Conservation (phyloP, 1,140 invertebrate species). For the Bombus difficillimus region DNA sequence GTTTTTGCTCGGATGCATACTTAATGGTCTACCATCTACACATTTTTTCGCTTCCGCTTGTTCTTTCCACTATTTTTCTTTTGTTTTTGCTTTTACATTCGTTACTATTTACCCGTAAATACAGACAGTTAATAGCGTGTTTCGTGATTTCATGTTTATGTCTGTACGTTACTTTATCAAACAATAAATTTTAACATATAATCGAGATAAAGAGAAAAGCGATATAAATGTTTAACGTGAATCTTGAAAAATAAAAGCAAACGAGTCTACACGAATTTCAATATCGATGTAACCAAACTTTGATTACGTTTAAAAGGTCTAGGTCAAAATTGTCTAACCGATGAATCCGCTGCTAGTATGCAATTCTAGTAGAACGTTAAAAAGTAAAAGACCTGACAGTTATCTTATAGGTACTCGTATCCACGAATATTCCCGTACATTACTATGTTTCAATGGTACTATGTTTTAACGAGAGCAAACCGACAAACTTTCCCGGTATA, state of each 20-base stretch:
- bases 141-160: not conserved
- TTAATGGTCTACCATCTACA: conserved; percentile 1
- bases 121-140: not conserved
- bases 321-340: not conserved
- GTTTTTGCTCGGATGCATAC: conserved; percentile 14
- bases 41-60: too few species aligned
- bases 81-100: not conserved
- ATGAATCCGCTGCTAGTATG: not conserved
- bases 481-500: not conserved
- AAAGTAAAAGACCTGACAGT: not conserved
- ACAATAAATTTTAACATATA: too few species aligned
- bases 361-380: not conserved
- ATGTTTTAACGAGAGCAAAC: too few species aligned
- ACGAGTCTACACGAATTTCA: too few species aligned
- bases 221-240: too few species aligned
- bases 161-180: not conserved
- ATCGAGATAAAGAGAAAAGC: too few species aligned
- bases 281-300: not conserved
- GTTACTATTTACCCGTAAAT: too few species aligned
- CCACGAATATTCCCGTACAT: too few species aligned
- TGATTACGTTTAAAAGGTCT: not conserved
- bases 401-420: not conserved
- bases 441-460: too few species aligned
- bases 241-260: too few species aligned
- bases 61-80: not conserved